Conservation (phyloP, 2,113 vertebrate species). For the Myotis yumanensis region DNA sequence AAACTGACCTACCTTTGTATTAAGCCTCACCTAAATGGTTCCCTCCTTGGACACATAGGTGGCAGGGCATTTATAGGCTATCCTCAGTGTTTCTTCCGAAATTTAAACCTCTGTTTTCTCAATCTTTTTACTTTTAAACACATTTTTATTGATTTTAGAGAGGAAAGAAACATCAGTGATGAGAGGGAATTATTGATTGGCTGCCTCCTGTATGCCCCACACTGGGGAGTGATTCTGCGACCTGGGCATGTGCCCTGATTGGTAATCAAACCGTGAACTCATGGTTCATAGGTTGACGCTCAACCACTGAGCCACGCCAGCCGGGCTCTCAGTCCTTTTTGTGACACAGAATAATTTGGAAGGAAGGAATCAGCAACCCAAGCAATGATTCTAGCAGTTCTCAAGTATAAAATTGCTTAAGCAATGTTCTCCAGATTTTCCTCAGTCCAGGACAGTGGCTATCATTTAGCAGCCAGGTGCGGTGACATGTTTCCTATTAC, state of each 20-base stretch:
- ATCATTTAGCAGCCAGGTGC: conserved; percentile 44
- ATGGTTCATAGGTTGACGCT: no score
- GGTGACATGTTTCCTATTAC: conserved; percentile 47
- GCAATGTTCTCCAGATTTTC: conserved; percentile 9
- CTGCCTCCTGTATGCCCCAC: no score
- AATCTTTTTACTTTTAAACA: background rate
- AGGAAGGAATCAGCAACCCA: background rate
- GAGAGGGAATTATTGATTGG: no score
- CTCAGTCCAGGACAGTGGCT: background rate
- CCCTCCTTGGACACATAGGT: background rate
- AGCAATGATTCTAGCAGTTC: background rate
- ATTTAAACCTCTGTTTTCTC: conserved; percentile 28
- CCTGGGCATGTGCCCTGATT: no score
- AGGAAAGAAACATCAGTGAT: no score
- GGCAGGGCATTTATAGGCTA: background rate
- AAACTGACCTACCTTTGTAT: background rate
- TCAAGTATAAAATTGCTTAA: background rate
- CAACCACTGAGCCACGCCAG: no score
- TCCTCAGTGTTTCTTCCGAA: conserved; percentile 13
- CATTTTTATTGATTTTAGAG: no score
- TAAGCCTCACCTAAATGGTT: background rate
- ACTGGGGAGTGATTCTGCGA: no score
- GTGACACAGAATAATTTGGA: background rate
- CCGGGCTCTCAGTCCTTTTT: background rate
- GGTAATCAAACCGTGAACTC: no score